phyloP scores from a whole-genome alignment of 2,113 vertebrate genomes.

The Oophaga pumilio region DNA sequence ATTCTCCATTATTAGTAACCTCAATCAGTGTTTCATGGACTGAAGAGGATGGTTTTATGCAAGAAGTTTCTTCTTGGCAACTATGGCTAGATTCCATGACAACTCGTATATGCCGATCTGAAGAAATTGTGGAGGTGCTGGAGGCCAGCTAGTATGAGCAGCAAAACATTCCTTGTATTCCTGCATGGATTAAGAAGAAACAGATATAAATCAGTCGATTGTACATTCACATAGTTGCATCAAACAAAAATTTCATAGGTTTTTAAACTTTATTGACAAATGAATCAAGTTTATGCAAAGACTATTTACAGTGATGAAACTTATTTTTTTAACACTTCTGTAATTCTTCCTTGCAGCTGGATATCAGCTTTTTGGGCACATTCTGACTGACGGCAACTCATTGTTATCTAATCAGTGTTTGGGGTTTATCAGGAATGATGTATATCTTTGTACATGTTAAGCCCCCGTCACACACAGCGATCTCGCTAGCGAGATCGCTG shows the following conservation, averaged over 20 bases:
- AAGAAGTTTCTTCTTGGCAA: slow-evolving; percentile 63
- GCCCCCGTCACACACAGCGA: too few species aligned
- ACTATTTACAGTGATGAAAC: too few species aligned
- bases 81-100: slow-evolving; percentile 76
- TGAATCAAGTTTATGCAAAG: too few species aligned
- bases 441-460: too few species aligned
- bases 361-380: neutral
- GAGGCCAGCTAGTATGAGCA: slow-evolving; percentile 20
- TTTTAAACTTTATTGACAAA: too few species aligned
- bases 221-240: neutral
- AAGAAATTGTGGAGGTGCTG: slow-evolving; percentile 17
- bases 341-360: too few species aligned
- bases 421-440: too few species aligned
- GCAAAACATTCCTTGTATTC: slow-evolving; percentile 58
- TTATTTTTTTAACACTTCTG: too few species aligned
- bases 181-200: slow-evolving; percentile 59
- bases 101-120: slow-evolving; percentile 57
- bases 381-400: too few species aligned
- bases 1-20: neutral
- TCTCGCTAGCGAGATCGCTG: too few species aligned
- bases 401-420: too few species aligned
- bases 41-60: slow-evolving; percentile 60
- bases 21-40: slow-evolving; percentile 57
- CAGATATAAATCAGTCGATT: neutral
- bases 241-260: neutral